Evolutionary conservation across 2,888 invertebrate species (phyloP).

Genomic region (Thera obeliscata): DNA sequence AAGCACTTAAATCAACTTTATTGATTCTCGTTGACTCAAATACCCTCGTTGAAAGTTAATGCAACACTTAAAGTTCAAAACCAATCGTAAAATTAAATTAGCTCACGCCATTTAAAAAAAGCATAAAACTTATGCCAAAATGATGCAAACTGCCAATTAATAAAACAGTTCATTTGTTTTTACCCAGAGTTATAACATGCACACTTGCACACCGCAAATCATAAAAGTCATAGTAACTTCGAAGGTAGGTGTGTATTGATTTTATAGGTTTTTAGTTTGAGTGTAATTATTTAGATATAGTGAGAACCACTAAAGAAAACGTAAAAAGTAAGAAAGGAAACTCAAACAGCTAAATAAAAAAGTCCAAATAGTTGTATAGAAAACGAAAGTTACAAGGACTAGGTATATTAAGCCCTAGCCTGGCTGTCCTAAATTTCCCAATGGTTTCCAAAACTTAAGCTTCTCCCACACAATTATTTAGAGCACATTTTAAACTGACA

Average conservation of each 20-base stretch:
- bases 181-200: conserved; percentile 2
- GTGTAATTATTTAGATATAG: too few relatives aligned
- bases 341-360: too few relatives aligned
- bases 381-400: too few relatives aligned
- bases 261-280: too few relatives aligned
- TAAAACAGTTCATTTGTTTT: conserved; percentile 32
- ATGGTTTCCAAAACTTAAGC: too few relatives aligned
- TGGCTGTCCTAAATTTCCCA: too few relatives aligned
- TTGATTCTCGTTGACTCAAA: conserved; percentile 29
- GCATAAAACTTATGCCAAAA: conserved; percentile 32
- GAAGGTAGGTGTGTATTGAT: background rate
- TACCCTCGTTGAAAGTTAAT: conserved; percentile 18
- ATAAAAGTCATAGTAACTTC: too few relatives aligned
- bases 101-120: conserved; percentile 43
- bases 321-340: too few relatives aligned
- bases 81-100: conserved; percentile 54
- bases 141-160: conserved; percentile 33
- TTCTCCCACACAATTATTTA: background rate
- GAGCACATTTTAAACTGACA: conserved; percentile 30
- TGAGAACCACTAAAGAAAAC: too few relatives aligned
- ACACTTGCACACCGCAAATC: too few relatives aligned
- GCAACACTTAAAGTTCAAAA: conserved; percentile 42
- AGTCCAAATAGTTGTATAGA: too few relatives aligned
- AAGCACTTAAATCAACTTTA: conserved; percentile 28
- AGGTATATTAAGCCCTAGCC: too few relatives aligned